phyloP scores from a whole-genome alignment of 2,888 invertebrate species.

The Latheticus oryzae region DNA sequence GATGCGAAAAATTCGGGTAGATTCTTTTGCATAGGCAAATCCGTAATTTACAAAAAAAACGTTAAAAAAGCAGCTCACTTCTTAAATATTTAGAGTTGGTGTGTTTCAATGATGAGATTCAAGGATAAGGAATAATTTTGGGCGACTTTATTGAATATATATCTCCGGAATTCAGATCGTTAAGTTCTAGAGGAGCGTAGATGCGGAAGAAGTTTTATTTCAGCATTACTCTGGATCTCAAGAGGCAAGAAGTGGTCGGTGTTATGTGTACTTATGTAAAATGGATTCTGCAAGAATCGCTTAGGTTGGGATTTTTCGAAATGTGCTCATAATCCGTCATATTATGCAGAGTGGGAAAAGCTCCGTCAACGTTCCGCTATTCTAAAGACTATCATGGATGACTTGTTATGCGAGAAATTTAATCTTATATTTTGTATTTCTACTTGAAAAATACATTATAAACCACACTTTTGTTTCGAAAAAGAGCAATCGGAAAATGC shows the following conservation, averaged over 20 bases:
- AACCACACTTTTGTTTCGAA: constrained; percentile 33
- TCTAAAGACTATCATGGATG: constrained; percentile 38
- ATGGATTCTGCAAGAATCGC: constrained; percentile 56
- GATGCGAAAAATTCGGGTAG: constrained; percentile 28
- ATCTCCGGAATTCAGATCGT: constrained; percentile 39
- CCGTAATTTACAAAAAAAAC: constrained; percentile 18
- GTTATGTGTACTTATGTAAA: constrained; percentile 59
- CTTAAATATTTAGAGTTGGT: constrained; percentile 30
- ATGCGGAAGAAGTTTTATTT: constrained; percentile 46
- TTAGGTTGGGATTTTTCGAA: constrained; percentile 59
- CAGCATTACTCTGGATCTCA: constrained; percentile 46
- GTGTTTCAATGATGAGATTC: constrained; percentile 35
- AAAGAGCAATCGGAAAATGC: constrained; percentile 30
- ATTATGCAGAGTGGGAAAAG: constrained; percentile 55
- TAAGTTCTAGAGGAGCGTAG: constrained; percentile 41
- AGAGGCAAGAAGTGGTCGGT: constrained; percentile 53
- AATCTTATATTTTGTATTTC: constrained; percentile 42
- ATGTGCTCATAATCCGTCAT: constrained; percentile 61
- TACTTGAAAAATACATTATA: constrained; percentile 47
- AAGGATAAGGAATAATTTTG: constrained; percentile 39
- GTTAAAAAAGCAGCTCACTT: constrained; percentile 15
- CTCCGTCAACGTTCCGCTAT: constrained; percentile 35
- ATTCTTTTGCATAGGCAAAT: constrained; percentile 29
- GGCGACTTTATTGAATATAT: constrained; percentile 41
- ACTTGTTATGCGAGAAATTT: constrained; percentile 44